Conservation (phyloP, 2,888 invertebrate species). For the Vesta saturnalis region DNA sequence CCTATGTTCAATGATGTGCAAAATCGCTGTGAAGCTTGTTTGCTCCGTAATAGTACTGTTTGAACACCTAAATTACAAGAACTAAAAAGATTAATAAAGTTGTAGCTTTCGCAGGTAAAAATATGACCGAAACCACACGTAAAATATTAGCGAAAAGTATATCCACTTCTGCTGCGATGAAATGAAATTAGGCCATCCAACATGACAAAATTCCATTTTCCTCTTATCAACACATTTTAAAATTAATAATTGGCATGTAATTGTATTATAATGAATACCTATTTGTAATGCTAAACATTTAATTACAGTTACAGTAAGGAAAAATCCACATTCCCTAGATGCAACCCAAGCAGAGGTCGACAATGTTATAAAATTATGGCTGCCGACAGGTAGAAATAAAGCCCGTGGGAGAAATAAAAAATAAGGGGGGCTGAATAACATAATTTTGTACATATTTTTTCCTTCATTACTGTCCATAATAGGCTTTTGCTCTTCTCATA, state of each 20-base stretch:
- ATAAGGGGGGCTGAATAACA: neutral
- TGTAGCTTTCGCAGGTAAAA: too few species aligned
- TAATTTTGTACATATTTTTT: neutral
- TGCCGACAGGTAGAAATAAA: neutral
- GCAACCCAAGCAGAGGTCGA: neutral
- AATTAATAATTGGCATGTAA: neutral
- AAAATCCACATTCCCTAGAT: neutral
- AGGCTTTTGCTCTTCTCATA: too few species aligned
- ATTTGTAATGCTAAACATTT: neutral
- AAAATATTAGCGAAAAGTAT: neutral
- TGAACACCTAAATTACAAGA: too few species aligned
- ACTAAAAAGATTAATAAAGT: too few species aligned
- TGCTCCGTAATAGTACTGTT: too few species aligned
- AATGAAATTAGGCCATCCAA: neutral
- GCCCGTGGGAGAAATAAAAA: neutral
- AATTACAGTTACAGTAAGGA: neutral
- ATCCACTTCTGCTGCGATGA: neutral
- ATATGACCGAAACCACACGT: neutral
- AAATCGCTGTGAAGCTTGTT: too few species aligned
- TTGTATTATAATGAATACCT: neutral
- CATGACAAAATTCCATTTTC: neutral
- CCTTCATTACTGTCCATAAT: too few species aligned
- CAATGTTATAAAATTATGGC: neutral
- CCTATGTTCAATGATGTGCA: too few species aligned
- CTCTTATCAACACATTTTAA: neutral